These are phyloP conservation scores for Laticauda colubrina DNA, from an alignment of 2,113 vertebrate species.

Conservation along the genomic window DNA sequence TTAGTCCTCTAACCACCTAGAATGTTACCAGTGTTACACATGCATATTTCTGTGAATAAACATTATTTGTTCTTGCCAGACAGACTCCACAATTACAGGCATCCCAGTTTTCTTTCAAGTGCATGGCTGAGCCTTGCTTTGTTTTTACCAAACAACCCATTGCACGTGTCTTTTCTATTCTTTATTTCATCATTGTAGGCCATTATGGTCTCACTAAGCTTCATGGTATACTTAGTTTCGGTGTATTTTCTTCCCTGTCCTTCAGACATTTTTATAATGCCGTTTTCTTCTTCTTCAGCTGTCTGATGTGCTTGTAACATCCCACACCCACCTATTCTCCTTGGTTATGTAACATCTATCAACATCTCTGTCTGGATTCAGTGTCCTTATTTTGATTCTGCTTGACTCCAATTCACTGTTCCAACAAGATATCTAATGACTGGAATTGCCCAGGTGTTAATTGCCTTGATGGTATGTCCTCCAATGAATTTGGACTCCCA, in stretches of 20 bases:
- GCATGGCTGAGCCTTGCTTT: too few species aligned
- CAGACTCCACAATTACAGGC: too few species aligned
- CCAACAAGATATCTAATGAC: background rate
- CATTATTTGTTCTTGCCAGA: too few species aligned
- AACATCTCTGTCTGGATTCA: background rate
- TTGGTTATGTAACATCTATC: background rate
- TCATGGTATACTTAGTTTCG: background rate
- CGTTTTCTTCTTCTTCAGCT: background rate
- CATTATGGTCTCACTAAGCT: background rate
- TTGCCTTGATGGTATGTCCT: background rate
- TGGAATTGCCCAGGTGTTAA: background rate
- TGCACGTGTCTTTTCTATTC: background rate
- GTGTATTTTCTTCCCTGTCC: background rate
- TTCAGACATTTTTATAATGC: background rate
- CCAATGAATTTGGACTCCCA: background rate
- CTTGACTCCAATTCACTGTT: background rate
- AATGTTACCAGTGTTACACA: too few species aligned
- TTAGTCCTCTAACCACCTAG: too few species aligned
- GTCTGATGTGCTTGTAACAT: background rate
- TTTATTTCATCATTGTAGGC: background rate
- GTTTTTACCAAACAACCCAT: too few species aligned
- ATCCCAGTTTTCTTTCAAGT: too few species aligned
- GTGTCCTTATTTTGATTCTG: background rate
- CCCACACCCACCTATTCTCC: background rate
- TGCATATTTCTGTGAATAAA: too few species aligned